Percentiles rank a stretch among this genome's conserved stretches.
These are phyloP conservation scores for Chaetorhynchus papuensis DNA, from an alignment of 2,113 vertebrate genomes.

Conservation along the genomic window DNA sequence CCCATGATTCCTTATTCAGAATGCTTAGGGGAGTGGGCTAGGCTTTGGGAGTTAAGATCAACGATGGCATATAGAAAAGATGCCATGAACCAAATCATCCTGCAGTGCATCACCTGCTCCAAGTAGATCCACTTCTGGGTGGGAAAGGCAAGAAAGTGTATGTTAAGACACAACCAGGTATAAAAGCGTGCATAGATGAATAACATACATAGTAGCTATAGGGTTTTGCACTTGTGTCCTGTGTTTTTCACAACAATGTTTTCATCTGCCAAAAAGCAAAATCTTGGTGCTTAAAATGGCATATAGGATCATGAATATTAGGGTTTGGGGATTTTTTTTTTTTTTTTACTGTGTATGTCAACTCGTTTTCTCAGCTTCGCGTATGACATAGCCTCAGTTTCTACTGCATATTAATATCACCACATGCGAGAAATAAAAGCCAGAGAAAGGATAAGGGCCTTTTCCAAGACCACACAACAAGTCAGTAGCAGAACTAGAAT, in stretches of 20 bases:
- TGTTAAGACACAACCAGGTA: not conserved
- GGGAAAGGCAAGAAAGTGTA: not conserved
- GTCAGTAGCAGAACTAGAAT: slow-evolving; percentile 47
- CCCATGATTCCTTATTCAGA: not conserved
- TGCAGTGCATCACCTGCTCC: not conserved
- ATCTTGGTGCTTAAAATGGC: not conserved
- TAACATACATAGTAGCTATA: not conserved
- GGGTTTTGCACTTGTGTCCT: not conserved
- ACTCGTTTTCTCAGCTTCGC: slow-evolving; percentile 20
- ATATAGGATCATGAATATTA: not conserved
- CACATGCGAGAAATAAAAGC: slow-evolving; percentile 11
- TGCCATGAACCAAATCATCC: not conserved
- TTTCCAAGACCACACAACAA: slow-evolving; percentile 60
- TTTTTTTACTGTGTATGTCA: not conserved
- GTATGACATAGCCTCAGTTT: not conserved
- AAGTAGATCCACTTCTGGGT: not conserved
- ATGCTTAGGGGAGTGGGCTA: not conserved
- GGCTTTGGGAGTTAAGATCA: not conserved
- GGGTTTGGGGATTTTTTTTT: not conserved
- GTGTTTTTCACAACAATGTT: not conserved
- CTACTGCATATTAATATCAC: slow-evolving; percentile 15
- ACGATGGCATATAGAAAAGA: fast-evolving
- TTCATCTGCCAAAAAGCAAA: not conserved
- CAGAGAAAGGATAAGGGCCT: slow-evolving; percentile 5
- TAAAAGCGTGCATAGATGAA: not conserved